Base-by-base conservation (phyloP, 2,888 invertebrate species). In the Rosalia funebris region DNA sequence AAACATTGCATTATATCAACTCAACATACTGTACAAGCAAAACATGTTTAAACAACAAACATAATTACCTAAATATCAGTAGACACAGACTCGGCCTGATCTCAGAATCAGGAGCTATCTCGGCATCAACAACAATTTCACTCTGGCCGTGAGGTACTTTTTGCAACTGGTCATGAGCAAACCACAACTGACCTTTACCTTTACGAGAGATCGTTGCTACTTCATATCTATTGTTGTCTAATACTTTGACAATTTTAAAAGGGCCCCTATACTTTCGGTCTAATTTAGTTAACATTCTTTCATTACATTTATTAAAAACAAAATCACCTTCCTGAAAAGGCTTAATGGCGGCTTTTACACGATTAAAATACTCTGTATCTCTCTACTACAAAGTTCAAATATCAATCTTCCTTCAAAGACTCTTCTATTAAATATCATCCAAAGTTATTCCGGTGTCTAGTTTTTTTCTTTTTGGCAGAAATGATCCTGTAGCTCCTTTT, bases 271-370 rank as follows among this genome's bases (percentile, higher is more conserved):
- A 55, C 14, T 46, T 55, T 9, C 9, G 15, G 1, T 55, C 55
- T 11, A 55, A 19, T 34, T 55, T 55, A 10, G 55, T 25, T 3
- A 55, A 17, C 55, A 55, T 55, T 19, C 55, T n/a, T 17, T 44
- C 16, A 15, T 44, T 44, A 17, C n/a, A 11, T 17, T 55, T 34
- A 44, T 36, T 37, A 10, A 15, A 39, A n/a, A 52, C 52, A 41
- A 52, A 47, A 16, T 47, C 47, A 34, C 34, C 47, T n/a, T 16
- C 47, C 16, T 14, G 3, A 11, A 47, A 47, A 10, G 15, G 47
- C 2, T 2, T 4, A 34, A 47, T 34, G 17, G n/a, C 34, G 16
- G 47, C 47, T 47, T 34, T 47, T 17, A 15, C 46, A 32, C 9
- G 10, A 17, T 47, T 47, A 10, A 10, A 16, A 3, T 17, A 5